These are phyloP conservation scores for Pristionchus exspectatus DNA, from an alignment of 2,888 invertebrate species.

Conservation along the genomic window DNA sequence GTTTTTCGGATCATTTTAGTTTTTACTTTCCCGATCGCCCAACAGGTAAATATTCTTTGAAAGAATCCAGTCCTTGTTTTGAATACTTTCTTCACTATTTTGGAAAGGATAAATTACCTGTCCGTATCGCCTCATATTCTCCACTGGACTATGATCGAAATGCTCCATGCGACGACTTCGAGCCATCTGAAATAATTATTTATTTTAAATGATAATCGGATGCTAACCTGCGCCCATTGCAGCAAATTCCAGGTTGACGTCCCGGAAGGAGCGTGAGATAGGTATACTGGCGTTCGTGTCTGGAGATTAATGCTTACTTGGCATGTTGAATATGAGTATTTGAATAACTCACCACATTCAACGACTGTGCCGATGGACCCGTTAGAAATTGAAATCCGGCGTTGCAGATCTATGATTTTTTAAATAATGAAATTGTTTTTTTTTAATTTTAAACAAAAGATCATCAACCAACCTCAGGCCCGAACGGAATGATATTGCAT, in stretches of 20 bases:
- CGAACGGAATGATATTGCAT: background rate
- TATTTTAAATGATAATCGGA: background rate
- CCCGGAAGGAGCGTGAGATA: background rate
- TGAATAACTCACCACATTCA: background rate
- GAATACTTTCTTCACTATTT: too few relatives aligned
- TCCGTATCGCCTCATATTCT: conserved; percentile 33
- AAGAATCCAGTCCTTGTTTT: too few relatives aligned
- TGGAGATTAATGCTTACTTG: too few relatives aligned
- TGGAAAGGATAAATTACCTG: too few relatives aligned
- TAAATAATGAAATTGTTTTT: too few relatives aligned
- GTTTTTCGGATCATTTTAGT: too few relatives aligned
- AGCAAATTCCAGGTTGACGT: background rate
- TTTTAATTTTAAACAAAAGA: background rate
- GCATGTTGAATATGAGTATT: too few relatives aligned
- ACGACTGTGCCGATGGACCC: background rate
- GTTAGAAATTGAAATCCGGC: background rate
- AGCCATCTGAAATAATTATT: background rate
- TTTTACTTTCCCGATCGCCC: too few relatives aligned
- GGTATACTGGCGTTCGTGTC: background rate
- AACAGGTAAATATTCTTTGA: too few relatives aligned
- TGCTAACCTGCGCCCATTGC: conserved; percentile 16
- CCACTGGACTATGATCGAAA: conserved; percentile 16
- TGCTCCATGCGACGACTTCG: background rate
- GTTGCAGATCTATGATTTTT: background rate
- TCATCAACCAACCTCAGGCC: background rate